Conservation (phyloP, 2,888 invertebrate genomes). For the Cyaniris semiargus region DNA sequence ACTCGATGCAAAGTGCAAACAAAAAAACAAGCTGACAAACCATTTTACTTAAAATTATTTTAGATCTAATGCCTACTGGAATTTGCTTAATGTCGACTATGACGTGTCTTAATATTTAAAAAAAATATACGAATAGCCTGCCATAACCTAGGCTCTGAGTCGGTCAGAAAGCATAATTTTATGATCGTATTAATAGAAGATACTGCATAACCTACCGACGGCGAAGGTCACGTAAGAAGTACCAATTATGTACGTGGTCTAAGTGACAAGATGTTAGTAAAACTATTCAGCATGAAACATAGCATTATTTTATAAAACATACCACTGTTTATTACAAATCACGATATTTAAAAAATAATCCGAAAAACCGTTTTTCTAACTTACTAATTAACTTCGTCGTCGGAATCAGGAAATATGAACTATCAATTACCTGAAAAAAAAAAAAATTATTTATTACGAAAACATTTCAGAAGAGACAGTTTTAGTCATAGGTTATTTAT, state of each 20-base stretch:
- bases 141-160: not conserved
- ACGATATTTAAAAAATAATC: too few relatives aligned
- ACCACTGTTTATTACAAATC: too few relatives aligned
- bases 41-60: too few relatives aligned
- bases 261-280: not conserved
- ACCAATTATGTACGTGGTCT: not conserved
- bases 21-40: too few relatives aligned
- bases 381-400: not conserved
- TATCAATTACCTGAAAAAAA: conserved; percentile 1
- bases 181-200: conserved; percentile 22
- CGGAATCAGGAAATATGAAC: not conserved
- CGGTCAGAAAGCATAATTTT: not conserved
- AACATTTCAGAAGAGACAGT: too few relatives aligned
- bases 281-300: not conserved
- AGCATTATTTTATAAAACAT: too few relatives aligned
- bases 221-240: not conserved
- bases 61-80: too few relatives aligned
- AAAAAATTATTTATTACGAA: not conserved
- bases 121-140: not conserved
- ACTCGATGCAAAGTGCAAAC: too few relatives aligned
- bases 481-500: too few relatives aligned
- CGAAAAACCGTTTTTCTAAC: not conserved
- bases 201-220: not conserved
- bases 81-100: too few relatives aligned
- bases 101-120: too few relatives aligned